These are phyloP conservation scores for Agrenia bidenticulata DNA, from an alignment of 2,888 invertebrate genomes.

Conservation along the genomic window DNA sequence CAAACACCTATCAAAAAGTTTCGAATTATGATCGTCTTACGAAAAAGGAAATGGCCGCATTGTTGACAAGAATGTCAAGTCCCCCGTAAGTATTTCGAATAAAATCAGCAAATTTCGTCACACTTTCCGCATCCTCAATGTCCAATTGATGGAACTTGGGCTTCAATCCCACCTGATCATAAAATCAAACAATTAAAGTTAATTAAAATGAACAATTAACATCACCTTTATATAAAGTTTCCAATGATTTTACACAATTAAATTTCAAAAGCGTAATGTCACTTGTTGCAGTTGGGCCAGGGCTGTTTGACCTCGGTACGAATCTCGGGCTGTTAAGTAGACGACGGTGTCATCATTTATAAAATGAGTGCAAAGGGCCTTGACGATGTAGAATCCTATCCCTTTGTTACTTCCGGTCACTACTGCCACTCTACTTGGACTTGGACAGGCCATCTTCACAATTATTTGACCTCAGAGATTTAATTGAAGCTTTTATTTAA, in stretches of 20 bases:
- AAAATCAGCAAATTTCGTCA: constrained; percentile 63
- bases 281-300: neutral
- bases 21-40: neutral
- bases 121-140: constrained; percentile 64
- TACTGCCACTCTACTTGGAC: constrained; percentile 1
- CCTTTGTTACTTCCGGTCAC: constrained; percentile 14
- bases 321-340: neutral
- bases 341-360: neutral
- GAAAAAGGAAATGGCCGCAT: constrained; percentile 65
- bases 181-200: neutral
- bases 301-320: neutral
- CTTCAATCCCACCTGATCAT: constrained; percentile 55
- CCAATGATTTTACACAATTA: too few relatives aligned
- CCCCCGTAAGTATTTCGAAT: constrained; percentile 64
- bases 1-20: too few relatives aligned
- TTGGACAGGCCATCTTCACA: neutral
- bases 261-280: too few relatives aligned
- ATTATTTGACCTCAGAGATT: too few relatives aligned
- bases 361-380: neutral
- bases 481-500: too few relatives aligned
- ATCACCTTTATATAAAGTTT: too few relatives aligned
- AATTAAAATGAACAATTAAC: neutral
- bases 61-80: constrained; percentile 72
- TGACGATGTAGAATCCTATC: neutral
- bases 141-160: constrained; percentile 70